phyloP scores from a whole-genome alignment of 2,888 invertebrate genomes.

The Parnassius orleans region DNA sequence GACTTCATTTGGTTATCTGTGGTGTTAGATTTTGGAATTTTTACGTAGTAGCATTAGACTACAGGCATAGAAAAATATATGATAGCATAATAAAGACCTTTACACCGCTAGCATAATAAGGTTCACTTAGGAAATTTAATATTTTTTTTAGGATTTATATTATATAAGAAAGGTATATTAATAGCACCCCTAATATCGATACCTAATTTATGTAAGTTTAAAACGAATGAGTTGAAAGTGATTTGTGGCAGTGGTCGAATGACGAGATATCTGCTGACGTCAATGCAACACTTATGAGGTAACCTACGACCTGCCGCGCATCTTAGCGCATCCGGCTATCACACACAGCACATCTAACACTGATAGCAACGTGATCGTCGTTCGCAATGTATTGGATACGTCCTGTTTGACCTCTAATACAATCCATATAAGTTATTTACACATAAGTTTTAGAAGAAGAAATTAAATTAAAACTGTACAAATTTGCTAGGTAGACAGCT shows the following conservation, averaged over 20 bases:
- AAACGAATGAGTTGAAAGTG: neutral
- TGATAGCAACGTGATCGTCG: constrained; percentile 19
- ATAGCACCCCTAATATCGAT: no score
- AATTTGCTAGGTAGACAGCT: no score
- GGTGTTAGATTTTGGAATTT: neutral
- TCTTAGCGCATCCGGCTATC: constrained; percentile 12
- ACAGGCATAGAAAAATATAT: neutral
- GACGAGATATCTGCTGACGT: constrained; percentile 44
- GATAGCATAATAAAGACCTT: no score
- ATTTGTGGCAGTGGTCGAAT: constrained; percentile 1
- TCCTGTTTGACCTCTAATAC: constrained; percentile 27
- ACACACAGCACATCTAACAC: constrained; percentile 5
- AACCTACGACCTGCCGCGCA: constrained; percentile 54
- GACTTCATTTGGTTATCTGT: no score
- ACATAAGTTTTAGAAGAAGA: constrained; percentile 9
- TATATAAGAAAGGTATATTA: no score
- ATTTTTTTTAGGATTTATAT: neutral
- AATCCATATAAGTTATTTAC: neutral
- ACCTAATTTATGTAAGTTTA: neutral
- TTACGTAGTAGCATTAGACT: neutral
- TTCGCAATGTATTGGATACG: constrained; percentile 16
- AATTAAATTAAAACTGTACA: no score
- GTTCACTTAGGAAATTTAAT: neutral
- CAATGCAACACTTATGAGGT: constrained; percentile 54
- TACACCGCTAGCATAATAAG: neutral